A percentile compares a stretch with the other conserved stretches of the same genome.
Evolutionary conservation across 2,113 vertebrate species (phyloP).

Genomic region (Lepisosteus osseus): DNA sequence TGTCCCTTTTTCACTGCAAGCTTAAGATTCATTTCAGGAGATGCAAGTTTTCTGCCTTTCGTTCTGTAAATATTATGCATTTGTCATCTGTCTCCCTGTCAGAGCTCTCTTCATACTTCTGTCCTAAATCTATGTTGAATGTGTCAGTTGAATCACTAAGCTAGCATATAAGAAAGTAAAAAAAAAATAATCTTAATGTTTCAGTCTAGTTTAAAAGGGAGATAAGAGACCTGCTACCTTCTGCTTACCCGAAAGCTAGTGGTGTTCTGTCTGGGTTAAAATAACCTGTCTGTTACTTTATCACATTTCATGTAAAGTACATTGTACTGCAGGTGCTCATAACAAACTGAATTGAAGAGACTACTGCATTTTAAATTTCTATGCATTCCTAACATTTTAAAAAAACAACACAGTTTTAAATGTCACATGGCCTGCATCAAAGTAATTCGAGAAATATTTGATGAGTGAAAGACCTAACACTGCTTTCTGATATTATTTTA

Average conservation of each 20-base stretch:
- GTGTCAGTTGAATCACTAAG: neutral
- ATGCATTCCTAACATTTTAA: too few relatives aligned
- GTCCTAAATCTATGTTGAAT: neutral
- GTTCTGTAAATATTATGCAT: constrained; percentile 9
- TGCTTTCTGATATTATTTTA: too few relatives aligned
- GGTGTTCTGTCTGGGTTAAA: too few relatives aligned
- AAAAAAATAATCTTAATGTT: neutral
- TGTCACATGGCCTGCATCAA: neutral
- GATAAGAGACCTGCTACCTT: neutral
- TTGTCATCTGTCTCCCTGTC: constrained; percentile 3
- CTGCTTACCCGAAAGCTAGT: neutral
- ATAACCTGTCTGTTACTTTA: too few relatives aligned
- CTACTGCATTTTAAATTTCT: too few relatives aligned
- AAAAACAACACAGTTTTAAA: neutral
- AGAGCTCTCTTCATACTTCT: neutral
- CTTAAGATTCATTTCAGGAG: neutral
- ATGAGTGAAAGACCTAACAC: too few relatives aligned
- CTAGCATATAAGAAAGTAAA: neutral
- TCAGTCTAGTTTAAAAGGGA: neutral
- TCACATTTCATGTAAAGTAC: too few relatives aligned
- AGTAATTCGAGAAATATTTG: neutral
- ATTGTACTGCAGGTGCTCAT: too few relatives aligned
- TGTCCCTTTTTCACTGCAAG: neutral
- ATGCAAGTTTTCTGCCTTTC: neutral
- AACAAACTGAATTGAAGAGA: too few relatives aligned